These are phyloP conservation scores for Natator depressus DNA, from an alignment of 2,113 vertebrate species.

Conservation along the genomic window DNA sequence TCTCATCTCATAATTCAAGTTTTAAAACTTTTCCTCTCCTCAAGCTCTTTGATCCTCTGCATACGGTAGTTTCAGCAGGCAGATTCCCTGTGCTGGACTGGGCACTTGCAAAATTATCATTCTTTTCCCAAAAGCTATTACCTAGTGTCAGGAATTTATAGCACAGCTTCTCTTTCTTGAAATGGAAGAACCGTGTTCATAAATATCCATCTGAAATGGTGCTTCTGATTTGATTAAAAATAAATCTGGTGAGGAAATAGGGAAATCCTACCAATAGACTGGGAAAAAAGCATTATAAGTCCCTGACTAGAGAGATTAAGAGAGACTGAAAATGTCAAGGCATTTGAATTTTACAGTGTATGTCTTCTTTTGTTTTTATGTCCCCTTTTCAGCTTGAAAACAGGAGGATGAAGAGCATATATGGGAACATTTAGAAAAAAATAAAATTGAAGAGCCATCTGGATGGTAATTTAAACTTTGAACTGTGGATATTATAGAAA, in stretches of 20 bases:
- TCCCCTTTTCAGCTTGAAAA: slow-evolving; percentile 20
- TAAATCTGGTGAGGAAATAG: neutral
- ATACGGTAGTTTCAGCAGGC: neutral
- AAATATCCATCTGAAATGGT: slow-evolving; percentile 1
- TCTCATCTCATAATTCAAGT: neutral
- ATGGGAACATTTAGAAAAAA: slow-evolving; percentile 5
- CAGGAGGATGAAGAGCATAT: slow-evolving; percentile 13
- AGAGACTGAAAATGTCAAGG: slow-evolving; percentile 7
- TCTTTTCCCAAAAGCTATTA: neutral
- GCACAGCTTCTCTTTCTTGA: neutral
- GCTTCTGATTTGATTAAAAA: neutral
- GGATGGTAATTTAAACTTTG: slow-evolving; percentile 35
- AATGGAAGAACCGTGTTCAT: neutral
- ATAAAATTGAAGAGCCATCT: slow-evolving; percentile 1
- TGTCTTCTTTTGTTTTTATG: slow-evolving; percentile 27
- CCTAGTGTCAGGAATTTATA: neutral
- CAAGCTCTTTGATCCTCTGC: neutral
- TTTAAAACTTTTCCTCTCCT: neutral
- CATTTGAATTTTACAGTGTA: slow-evolving; percentile 2
- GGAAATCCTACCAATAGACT: neutral
- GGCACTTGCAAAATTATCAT: neutral
- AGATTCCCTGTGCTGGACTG: neutral
- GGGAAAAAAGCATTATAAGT: neutral
- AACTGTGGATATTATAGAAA: slow-evolving; percentile 41
- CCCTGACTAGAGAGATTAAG: slow-evolving; percentile 13